Evolutionary conservation across 2,797 vertebrate genomes (phyloP).

Genomic region (Enteromius mattozi): DNA sequence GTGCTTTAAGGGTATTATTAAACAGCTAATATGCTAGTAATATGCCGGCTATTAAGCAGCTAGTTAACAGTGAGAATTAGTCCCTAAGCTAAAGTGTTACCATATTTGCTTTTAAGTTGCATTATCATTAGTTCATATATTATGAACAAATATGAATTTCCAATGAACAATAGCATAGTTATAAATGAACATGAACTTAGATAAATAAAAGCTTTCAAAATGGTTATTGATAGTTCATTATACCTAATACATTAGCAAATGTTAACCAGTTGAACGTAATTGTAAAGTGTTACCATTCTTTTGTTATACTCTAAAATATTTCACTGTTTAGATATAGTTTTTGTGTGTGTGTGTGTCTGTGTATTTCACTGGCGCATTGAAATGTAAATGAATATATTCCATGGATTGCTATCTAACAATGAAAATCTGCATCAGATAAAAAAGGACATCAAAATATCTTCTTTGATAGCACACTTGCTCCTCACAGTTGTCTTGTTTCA

Average conservation of each 20-base stretch:
- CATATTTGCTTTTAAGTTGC: not conserved
- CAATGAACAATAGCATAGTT: not conserved
- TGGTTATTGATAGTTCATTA: not conserved
- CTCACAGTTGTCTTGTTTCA: slow-evolving; percentile 14
- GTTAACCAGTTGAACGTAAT: not conserved
- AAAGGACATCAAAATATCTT: not conserved
- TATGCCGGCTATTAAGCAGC: not conserved
- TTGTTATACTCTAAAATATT: not conserved
- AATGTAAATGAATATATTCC: not conserved
- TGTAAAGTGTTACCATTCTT: not conserved
- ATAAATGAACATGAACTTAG: not conserved
- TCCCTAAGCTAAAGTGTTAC: not conserved
- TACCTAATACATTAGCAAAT: not conserved
- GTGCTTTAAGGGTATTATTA: not conserved
- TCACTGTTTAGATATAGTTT: not conserved
- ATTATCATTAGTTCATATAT: not conserved
- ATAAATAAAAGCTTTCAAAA: not conserved
- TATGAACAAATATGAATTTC: not conserved
- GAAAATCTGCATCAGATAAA: not conserved
- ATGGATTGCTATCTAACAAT: too few relatives aligned
- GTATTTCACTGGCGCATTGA: not conserved
- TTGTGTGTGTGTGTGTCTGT: not conserved
- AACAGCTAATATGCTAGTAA: not conserved
- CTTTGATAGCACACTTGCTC: not conserved
- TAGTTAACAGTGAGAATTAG: not conserved